These are phyloP conservation scores for Calephelis perditalis DNA, from an alignment of 2,888 invertebrate genomes.

Conservation along the genomic window DNA sequence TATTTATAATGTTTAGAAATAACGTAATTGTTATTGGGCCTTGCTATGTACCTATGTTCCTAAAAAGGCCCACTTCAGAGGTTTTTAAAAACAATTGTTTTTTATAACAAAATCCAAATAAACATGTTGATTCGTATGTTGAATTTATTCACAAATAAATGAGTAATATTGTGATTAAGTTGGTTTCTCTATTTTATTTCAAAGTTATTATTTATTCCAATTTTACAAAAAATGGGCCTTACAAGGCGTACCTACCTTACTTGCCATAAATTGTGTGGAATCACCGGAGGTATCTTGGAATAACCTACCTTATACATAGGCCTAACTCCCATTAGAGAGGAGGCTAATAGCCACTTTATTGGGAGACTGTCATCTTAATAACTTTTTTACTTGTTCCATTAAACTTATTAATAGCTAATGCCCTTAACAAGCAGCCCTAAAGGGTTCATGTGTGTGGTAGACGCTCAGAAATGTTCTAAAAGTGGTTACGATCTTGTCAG, in stretches of 20 bases:
- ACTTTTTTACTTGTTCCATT: too few relatives aligned
- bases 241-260: not conserved
- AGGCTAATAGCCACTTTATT: too few relatives aligned
- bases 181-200: not conserved
- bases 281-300: constrained; percentile 3
- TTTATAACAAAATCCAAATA: not conserved
- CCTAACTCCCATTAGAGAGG: not conserved
- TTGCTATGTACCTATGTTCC: not conserved
- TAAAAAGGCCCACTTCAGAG: constrained; percentile 1
- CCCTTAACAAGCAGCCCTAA: too few relatives aligned
- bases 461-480: too few relatives aligned
- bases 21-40: not conserved
- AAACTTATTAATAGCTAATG: too few relatives aligned
- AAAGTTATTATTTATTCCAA: not conserved
- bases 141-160: not conserved
- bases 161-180: not conserved
- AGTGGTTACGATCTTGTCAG: too few relatives aligned
- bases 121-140: not conserved
- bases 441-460: too few relatives aligned
- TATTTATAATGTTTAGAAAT: not conserved
- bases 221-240: not conserved
- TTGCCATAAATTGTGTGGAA: not conserved
- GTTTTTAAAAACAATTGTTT: not conserved
- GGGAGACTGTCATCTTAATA: too few relatives aligned
- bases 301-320: constrained; percentile 1